Conservation (phyloP, 1,140 invertebrate species). For the Tigriopus japonicus region DNA sequence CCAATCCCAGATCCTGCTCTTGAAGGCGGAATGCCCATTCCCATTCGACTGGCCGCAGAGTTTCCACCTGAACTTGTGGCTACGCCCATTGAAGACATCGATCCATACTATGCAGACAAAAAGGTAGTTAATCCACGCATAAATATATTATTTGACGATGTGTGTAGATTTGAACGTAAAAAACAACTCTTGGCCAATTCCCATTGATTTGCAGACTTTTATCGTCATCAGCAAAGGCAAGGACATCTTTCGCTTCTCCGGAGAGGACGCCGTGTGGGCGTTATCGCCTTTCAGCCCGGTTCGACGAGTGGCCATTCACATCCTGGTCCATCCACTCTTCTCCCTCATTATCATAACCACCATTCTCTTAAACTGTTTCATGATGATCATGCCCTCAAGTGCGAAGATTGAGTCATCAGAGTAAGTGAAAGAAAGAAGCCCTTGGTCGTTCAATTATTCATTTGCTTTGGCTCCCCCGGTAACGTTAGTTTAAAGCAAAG, state of each 20-base stretch:
- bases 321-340: constrained; percentile 92
- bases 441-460: background rate
- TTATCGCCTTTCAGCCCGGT: constrained; percentile 93
- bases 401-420: constrained; percentile 85
- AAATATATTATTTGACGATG: too few species aligned
- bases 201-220: constrained; percentile 63
- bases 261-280: constrained; percentile 81
- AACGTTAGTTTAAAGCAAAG: too few species aligned
- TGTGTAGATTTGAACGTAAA: too few species aligned
- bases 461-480: too few species aligned
- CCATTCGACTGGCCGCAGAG: constrained; percentile 49
- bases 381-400: constrained; percentile 90
- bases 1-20: constrained; percentile 77
- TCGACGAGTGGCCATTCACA: constrained; percentile 83
- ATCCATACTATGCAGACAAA: constrained; percentile 75
- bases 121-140: too few species aligned
- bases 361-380: constrained; percentile 90
- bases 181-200: background rate
- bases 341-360: constrained; percentile 94
- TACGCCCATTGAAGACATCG: constrained; percentile 86
- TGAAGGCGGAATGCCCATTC: constrained; percentile 54
- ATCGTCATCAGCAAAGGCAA: constrained; percentile 94
- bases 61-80: constrained; percentile 77
- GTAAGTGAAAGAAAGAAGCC: constrained; percentile 48
- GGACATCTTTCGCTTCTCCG: constrained; percentile 96